phyloP scores from a whole-genome alignment of 2,797 vertebrate genomes.

The Silurus lanzhouensis region DNA sequence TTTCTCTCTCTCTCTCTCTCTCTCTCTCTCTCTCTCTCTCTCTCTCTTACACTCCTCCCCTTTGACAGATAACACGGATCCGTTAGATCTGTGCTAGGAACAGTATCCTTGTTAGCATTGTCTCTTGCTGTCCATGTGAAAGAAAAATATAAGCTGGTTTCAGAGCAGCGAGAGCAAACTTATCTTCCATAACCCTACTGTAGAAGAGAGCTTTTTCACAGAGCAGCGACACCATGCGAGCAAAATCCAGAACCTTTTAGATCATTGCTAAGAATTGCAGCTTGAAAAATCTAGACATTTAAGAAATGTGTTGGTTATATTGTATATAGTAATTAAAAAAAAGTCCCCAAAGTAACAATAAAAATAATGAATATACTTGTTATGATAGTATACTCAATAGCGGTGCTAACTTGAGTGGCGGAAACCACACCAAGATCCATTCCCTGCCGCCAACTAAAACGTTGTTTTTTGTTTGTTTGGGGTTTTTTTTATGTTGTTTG shows the following conservation, averaged over 20 bases:
- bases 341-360: too few species aligned
- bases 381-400: too few species aligned
- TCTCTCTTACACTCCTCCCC: neutral
- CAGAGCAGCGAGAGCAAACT: neutral
- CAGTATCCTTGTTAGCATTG: conserved; percentile 7
- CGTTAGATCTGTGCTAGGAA: conserved; percentile 28
- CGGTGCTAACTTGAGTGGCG: too few species aligned
- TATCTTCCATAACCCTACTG: neutral
- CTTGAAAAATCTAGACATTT: neutral
- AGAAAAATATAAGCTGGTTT: conserved; percentile 18
- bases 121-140: neutral
- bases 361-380: too few species aligned
- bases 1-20: neutral
- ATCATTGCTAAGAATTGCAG: neutral
- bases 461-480: too few species aligned
- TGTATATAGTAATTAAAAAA: too few species aligned
- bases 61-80: neutral
- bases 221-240: conserved; percentile 51
- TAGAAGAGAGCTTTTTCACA: neutral
- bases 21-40: neutral
- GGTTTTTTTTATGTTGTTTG: too few species aligned
- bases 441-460: too few species aligned
- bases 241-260: neutral
- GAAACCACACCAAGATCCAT: too few species aligned
- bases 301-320: too few species aligned